Conservation (phyloP, 53 echinoderm and acorn worm genomes). For the Henricia sp. region DNA sequence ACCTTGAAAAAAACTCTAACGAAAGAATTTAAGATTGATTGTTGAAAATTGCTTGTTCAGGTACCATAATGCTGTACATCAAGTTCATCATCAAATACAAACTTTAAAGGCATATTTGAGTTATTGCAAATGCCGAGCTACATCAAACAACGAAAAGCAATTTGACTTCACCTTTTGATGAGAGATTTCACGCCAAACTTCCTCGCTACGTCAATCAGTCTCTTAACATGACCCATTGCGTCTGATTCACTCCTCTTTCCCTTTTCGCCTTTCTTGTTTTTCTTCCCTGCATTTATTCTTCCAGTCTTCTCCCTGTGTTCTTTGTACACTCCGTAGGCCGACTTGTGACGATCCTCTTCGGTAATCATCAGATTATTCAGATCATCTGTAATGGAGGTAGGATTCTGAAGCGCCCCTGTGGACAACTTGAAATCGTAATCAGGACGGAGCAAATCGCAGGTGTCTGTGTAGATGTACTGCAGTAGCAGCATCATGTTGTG, state of each 20-base stretch:
- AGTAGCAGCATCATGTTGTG: constrained; percentile 69
- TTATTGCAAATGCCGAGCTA: too few species aligned
- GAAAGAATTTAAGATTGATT: too few species aligned
- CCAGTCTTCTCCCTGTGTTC: constrained; percentile 56
- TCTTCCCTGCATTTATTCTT: constrained; percentile 66
- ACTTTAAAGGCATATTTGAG: neutral
- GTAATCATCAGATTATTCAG: constrained; percentile 60
- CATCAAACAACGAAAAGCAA: neutral
- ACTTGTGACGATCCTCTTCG: constrained; percentile 66
- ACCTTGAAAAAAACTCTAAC: too few species aligned
- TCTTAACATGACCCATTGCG: constrained; percentile 59
- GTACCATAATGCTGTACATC: too few species aligned
- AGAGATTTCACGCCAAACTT: constrained; percentile 83
- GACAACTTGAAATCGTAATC: constrained; percentile 33
- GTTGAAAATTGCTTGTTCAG: too few species aligned
- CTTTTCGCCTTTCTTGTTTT: constrained; percentile 54
- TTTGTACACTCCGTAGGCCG: constrained; percentile 70
- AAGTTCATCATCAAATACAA: too few species aligned
- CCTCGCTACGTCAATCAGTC: constrained; percentile 81
- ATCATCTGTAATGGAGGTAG: constrained; percentile 5
- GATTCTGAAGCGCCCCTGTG: neutral
- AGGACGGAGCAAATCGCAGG: constrained; percentile 76
- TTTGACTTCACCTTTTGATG: constrained; percentile 74
- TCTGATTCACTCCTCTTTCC: constrained; percentile 18
- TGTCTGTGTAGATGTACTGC: constrained; percentile 86